Conservation (phyloP, 2,797 vertebrate genomes). For the Prunella strophiata region DNA sequence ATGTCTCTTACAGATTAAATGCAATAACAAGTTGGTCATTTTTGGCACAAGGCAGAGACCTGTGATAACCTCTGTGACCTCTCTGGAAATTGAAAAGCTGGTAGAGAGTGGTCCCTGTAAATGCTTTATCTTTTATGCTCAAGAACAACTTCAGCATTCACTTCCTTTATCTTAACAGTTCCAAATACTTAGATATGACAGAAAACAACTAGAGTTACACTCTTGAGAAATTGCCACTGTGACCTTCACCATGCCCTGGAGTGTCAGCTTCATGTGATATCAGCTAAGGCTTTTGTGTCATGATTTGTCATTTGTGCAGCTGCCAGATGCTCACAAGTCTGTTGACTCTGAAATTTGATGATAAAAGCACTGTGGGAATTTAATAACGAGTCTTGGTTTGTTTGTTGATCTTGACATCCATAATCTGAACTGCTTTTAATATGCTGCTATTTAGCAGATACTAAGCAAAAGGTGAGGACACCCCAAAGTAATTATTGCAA, state of each 20-base stretch:
- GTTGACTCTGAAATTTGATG: neutral
- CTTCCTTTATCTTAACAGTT: neutral
- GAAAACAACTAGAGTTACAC: neutral
- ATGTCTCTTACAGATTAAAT: neutral
- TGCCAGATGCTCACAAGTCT: neutral
- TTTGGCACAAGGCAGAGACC: neutral
- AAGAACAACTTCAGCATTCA: neutral
- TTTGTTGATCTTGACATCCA: neutral
- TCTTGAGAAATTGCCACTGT: neutral
- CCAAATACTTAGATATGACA: neutral
- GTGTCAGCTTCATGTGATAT: neutral
- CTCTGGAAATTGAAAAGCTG: neutral
- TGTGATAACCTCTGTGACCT: neutral
- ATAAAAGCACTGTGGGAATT: neutral
- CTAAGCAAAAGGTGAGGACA: neutral
- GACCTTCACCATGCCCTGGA: neutral
- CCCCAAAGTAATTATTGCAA: neutral
- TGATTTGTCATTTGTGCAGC: neutral
- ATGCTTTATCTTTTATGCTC: neutral
- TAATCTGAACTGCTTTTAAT: neutral
- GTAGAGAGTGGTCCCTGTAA: neutral
- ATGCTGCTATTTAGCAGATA: neutral
- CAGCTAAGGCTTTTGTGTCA: neutral
- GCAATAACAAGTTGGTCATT: neutral
- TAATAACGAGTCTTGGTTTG: neutral